Evolutionary conservation across 37 sponge, comb jelly and placozoan species (phyloP), one percentile per base, ranked within the genome.

Genomic region (Lycopodina hypogea): DNA sequence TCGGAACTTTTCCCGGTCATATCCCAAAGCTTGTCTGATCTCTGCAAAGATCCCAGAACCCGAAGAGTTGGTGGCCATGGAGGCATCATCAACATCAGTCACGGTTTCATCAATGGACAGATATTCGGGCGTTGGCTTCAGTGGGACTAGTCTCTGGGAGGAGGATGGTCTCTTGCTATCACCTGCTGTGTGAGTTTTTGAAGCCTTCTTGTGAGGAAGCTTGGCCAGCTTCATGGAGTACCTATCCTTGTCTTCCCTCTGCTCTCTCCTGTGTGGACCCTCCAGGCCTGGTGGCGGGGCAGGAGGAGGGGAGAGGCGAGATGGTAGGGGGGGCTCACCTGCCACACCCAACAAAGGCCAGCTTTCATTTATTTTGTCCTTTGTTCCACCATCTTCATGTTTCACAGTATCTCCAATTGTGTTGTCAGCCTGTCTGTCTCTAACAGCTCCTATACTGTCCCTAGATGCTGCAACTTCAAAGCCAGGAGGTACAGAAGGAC

Each of bases 1-100:
- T 22, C 57, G 56, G 23, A 80, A 80, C 28, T 74, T 84, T 18
- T 61, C 69, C 21, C 42, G 42, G 34, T 89, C 58, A 18, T 76
- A 56, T 0, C 28, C 80, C 36, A 83, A 30, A 37, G 72, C 45
- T 59, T 36, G 38, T 1, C 74, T 69, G 22, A 76, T 75, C 14
- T 56, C 38, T 40, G 42, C 60, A 32, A 78, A 53, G 1, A 80
- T 24, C 21, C 55, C 36, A 0, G 45, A 34, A 38, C 42, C 65
- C 9, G 66, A 38, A 8, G 6, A 8, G 30, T 28, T 17, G 17
- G 34, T 15, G 8, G 34, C 7, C 22, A 50, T 3, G 4, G 71
- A 12, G 41, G 45, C 39, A 21, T 21, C 38, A 71, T 15, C 6
- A 26, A 71, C 23, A 26, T 21, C 38, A 71, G 9, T n/a, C 26